Percentiles rank a stretch among this genome's conserved stretches.
These are phyloP conservation scores for Ashinkailepas kermadecensis DNA, from an alignment of 2,888 invertebrate genomes.

Conservation along the genomic window DNA sequence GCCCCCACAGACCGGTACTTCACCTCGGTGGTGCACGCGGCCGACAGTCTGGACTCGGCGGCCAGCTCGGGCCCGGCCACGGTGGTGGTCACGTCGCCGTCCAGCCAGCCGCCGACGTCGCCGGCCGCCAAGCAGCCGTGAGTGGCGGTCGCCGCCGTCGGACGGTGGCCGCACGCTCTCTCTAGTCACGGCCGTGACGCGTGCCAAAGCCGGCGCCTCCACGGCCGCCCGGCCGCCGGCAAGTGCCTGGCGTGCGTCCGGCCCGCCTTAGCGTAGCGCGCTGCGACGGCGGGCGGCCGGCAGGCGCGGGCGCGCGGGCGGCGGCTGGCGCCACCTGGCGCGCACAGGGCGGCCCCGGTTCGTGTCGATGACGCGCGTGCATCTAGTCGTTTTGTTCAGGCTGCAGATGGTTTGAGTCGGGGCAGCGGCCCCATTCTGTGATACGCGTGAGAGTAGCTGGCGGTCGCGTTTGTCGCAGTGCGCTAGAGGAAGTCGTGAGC, in stretches of 20 bases:
- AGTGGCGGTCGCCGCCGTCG: not conserved
- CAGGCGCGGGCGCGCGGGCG: too few relatives aligned
- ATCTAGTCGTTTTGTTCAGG: constrained; percentile 18
- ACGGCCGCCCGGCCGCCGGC: not conserved
- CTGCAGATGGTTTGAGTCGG: not conserved
- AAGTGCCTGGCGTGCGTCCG: not conserved
- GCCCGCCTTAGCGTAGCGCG: not conserved
- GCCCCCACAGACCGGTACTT: constrained; percentile 48
- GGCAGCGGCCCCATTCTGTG: constrained; percentile 13
- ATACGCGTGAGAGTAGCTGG: not conserved
- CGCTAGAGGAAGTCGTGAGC: not conserved
- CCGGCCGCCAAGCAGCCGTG: constrained; percentile 23
- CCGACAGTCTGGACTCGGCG: constrained; percentile 45
- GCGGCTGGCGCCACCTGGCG: too few relatives aligned
- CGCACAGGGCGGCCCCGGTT: too few relatives aligned
- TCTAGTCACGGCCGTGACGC: not conserved
- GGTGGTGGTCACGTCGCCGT: not conserved
- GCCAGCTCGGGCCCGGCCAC: constrained; percentile 14
- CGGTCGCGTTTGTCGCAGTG: not conserved
- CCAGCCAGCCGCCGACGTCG: constrained; percentile 20
- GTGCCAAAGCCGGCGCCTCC: not conserved
- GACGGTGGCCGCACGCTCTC: not conserved
- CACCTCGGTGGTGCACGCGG: constrained; percentile 50
- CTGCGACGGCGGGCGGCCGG: not conserved
- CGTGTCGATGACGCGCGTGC: not conserved